Percentiles rank a stretch among this genome's conserved stretches.
Evolutionary conservation across 2,113 vertebrate genomes (phyloP).

Genomic region (Uria aalge): DNA sequence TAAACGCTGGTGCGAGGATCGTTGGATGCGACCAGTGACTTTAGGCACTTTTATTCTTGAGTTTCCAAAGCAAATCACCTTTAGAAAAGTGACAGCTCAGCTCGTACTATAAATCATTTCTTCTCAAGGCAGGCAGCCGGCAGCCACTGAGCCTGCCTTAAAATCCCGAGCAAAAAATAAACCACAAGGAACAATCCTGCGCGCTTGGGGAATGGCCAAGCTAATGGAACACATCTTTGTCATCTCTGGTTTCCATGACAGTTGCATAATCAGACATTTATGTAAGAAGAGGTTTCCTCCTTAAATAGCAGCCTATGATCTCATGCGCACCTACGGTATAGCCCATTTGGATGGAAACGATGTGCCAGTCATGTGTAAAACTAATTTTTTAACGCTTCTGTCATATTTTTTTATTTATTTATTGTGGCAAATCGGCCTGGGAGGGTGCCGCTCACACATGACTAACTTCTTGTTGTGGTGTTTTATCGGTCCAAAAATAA

Average conservation of each 20-base stretch:
- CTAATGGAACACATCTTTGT: slow-evolving; percentile 35
- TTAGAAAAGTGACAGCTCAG: slow-evolving; percentile 7
- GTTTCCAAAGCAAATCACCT: neutral
- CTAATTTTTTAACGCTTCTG: neutral
- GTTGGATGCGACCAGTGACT: accelerated
- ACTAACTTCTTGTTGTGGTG: neutral
- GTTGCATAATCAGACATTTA: slow-evolving; percentile 65
- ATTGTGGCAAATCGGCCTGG: neutral
- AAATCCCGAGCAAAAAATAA: slow-evolving; percentile 24
- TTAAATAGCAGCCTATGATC: slow-evolving; percentile 57
- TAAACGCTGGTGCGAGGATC: accelerated
- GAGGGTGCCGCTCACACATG: neutral
- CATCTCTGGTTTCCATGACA: slow-evolving; percentile 65
- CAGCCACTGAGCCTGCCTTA: neutral
- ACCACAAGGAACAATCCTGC: neutral
- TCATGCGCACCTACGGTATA: slow-evolving; percentile 41
- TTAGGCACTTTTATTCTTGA: neutral
- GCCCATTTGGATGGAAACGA: slow-evolving; percentile 41
- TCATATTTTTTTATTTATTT: slow-evolving; percentile 21
- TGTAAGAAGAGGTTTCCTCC: slow-evolving; percentile 65
- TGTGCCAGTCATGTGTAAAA: slow-evolving; percentile 15
- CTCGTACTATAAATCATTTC: neutral
- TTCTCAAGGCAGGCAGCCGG: neutral
- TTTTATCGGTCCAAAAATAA: neutral
- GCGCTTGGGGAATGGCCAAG: neutral